A percentile compares a stretch with the other conserved stretches of the same genome.
Conservation (phyloP, 2,888 invertebrate species). For the Vanessa cardui region DNA sequence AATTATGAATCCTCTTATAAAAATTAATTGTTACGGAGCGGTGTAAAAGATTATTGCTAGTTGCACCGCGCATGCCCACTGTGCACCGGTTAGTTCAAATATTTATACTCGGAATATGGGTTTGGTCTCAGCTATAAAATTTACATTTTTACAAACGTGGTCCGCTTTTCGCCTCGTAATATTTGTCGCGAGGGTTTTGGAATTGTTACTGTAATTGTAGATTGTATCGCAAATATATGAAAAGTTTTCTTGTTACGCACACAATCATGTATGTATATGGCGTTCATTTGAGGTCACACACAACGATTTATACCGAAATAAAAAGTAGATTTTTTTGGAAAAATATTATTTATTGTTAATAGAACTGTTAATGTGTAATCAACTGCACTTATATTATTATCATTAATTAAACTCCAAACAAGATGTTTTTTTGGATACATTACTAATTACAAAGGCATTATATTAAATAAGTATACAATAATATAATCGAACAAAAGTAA, state of each 20-base stretch:
- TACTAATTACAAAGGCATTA: no score
- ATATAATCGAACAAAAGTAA: no score
- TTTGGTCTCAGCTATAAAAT: conserved; percentile 68
- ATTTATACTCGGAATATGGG: conserved; percentile 63
- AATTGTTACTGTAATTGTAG: conserved; percentile 36
- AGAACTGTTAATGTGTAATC: no score
- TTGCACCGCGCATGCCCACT: conserved; percentile 61
- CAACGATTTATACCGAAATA: no score
- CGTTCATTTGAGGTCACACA: background rate
- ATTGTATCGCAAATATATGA: conserved; percentile 29
- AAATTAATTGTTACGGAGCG: conserved; percentile 36
- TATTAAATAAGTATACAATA: no score
- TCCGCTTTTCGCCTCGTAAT: conserved; percentile 36
- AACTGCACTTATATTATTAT: no score
- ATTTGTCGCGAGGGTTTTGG: conserved; percentile 43
- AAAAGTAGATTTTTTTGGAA: no score
- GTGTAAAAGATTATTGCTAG: conserved; percentile 49
- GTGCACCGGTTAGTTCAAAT: conserved; percentile 68
- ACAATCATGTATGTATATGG: background rate
- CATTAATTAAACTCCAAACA: no score
- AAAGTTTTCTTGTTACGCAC: conserved; percentile 11
- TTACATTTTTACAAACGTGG: conserved; percentile 75
- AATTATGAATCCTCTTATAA: background rate
- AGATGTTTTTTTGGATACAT: no score
- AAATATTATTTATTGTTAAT: no score